A percentile compares a stretch with the other conserved stretches of the same genome.
Conservation (phyloP, 2,797 vertebrate species). For the Phrynocephalus forsythii region DNA sequence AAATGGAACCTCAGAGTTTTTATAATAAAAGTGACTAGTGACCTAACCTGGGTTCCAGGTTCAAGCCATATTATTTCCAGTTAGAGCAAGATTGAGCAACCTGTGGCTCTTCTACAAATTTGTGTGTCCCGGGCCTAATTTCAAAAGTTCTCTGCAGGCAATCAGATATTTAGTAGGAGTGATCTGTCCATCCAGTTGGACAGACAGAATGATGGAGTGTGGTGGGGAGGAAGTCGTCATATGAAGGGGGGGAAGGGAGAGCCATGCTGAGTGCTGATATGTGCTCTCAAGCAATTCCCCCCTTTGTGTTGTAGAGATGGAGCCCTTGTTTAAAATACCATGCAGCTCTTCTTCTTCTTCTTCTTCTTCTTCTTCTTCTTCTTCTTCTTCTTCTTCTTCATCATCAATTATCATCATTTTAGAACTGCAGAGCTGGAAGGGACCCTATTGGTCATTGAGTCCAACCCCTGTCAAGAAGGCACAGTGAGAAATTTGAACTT, state of each 20-base stretch:
- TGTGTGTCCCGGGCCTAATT: neutral
- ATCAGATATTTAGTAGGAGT: neutral
- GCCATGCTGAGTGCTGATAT: neutral
- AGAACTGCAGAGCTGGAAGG: too few relatives aligned
- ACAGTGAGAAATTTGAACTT: too few relatives aligned
- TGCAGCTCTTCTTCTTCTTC: constrained; percentile 16
- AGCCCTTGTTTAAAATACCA: too few relatives aligned
- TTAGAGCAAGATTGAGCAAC: neutral
- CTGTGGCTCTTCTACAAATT: neutral
- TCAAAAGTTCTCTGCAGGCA: neutral
- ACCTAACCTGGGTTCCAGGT: neutral
- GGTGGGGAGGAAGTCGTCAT: neutral
- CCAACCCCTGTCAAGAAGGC: too few relatives aligned
- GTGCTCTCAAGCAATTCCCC: too few relatives aligned
- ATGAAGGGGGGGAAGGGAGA: neutral
- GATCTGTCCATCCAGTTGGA: neutral
- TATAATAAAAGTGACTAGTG: neutral
- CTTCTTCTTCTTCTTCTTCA: too few relatives aligned
- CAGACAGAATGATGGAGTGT: too few relatives aligned
- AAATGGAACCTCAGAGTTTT: neutral
- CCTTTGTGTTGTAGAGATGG: too few relatives aligned
- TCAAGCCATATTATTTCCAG: neutral
- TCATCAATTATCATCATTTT: too few relatives aligned
- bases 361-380: too few relatives aligned
- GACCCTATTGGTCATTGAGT: too few relatives aligned